Evolutionary conservation across 2,888 invertebrate genomes (phyloP).

Genomic region (Sipha maydis): DNA sequence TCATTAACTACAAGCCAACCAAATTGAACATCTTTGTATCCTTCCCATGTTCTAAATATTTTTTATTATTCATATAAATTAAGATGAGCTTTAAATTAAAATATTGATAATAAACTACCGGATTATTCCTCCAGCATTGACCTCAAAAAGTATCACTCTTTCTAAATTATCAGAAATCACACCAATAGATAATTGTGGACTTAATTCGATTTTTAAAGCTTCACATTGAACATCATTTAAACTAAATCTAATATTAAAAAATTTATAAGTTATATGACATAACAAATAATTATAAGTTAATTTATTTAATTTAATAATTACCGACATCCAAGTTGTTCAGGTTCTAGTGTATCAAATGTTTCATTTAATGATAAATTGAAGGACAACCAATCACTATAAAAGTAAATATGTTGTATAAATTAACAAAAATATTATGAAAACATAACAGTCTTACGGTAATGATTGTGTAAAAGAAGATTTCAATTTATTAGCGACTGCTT

Average conservation of each 20-base stretch:
- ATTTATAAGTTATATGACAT: not conserved
- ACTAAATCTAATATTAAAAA: constrained; percentile 72
- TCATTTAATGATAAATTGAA: constrained; percentile 44
- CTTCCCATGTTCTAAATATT: constrained; percentile 66
- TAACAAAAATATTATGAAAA: not conserved
- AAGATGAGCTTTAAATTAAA: not conserved
- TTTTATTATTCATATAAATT: not conserved
- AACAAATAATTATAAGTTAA: not conserved
- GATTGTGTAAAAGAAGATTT: constrained; percentile 74
- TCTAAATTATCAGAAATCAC: constrained; percentile 88
- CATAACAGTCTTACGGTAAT: constrained; percentile 74
- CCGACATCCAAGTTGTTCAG: constrained; percentile 63
- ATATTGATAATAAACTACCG: constrained; percentile 68
- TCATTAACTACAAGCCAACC: constrained; percentile 89
- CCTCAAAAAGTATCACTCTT: constrained; percentile 87
- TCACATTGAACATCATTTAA: constrained; percentile 82
- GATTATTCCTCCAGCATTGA: constrained; percentile 80
- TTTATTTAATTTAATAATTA: constrained; percentile 24
- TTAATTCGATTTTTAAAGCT: constrained; percentile 79
- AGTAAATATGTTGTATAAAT: not conserved
- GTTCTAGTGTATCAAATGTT: constrained; percentile 30
- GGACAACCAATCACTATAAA: constrained; percentile 63
- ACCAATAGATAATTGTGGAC: constrained; percentile 83
- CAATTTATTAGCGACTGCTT: constrained; percentile 88
- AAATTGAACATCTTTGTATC: constrained; percentile 94